phyloP scores from a whole-genome alignment of 2,113 vertebrate species.

The Onychostoma macrolepis region DNA sequence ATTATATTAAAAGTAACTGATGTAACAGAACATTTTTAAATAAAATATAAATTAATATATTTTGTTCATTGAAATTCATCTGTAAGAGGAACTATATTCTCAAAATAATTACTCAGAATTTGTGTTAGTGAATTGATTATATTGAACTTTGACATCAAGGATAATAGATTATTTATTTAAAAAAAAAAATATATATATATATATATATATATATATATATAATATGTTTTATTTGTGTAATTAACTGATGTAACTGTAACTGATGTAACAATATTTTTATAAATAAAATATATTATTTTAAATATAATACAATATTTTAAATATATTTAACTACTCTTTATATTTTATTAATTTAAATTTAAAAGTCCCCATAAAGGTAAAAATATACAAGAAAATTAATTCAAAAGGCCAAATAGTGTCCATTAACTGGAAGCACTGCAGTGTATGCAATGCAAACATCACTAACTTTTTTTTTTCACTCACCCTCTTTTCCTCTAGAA shows the following conservation, averaged over 20 bases:
- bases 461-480: no score
- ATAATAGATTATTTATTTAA: no score
- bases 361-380: neutral
- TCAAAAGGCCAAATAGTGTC: neutral
- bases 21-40: no score
- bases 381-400: neutral
- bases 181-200: no score
- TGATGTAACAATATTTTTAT: neutral
- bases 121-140: neutral
- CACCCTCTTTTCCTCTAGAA: no score
- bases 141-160: neutral
- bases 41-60: no score
- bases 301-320: neutral
- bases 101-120: neutral
- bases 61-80: neutral
- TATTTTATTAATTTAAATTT: neutral
- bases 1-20: no score
- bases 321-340: neutral
- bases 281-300: neutral
- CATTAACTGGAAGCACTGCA: neutral
- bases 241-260: no score
- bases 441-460: no score
- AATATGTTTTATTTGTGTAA: no score
- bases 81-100: neutral
- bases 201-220: no score